Evolutionary conservation across 2,797 vertebrate genomes (phyloP).

Genomic region (Diplodus sargus): DNA sequence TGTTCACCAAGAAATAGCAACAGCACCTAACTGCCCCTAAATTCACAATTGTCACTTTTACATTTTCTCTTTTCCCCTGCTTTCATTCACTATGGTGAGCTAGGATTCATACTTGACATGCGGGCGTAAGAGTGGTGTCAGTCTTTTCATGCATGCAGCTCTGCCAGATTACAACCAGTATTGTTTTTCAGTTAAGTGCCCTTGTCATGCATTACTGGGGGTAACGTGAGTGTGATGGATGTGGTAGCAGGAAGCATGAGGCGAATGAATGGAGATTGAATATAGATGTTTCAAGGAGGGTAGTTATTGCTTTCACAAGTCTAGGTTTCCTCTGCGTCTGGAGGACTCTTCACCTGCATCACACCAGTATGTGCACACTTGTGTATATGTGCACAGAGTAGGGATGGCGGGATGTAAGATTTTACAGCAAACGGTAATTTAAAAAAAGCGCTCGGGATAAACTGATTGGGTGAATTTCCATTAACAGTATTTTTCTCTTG

Average conservation of each 20-base stretch:
- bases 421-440: too few relatives aligned
- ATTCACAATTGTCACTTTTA: not conserved
- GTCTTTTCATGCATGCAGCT: not conserved
- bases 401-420: too few relatives aligned
- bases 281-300: not conserved
- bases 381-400: not conserved
- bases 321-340: not conserved
- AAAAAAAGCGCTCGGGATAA: too few relatives aligned
- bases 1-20: not conserved
- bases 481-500: too few relatives aligned
- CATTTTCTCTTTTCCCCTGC: not conserved
- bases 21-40: too few relatives aligned
- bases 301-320: slow-evolving; percentile 12
- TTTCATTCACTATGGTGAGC: not conserved
- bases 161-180: slow-evolving; percentile 1
- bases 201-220: not conserved
- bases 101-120: not conserved
- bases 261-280: not conserved
- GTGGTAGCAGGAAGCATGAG: not conserved
- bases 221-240: slow-evolving; percentile 10
- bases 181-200: slow-evolving; percentile 26
- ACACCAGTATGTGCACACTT: not conserved
- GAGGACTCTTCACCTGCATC: not conserved
- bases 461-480: too few relatives aligned
- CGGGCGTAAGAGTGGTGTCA: not conserved